These are phyloP conservation scores for Trachymyrmex cornetzi DNA, from an alignment of 1,140 invertebrate genomes.

Conservation along the genomic window DNA sequence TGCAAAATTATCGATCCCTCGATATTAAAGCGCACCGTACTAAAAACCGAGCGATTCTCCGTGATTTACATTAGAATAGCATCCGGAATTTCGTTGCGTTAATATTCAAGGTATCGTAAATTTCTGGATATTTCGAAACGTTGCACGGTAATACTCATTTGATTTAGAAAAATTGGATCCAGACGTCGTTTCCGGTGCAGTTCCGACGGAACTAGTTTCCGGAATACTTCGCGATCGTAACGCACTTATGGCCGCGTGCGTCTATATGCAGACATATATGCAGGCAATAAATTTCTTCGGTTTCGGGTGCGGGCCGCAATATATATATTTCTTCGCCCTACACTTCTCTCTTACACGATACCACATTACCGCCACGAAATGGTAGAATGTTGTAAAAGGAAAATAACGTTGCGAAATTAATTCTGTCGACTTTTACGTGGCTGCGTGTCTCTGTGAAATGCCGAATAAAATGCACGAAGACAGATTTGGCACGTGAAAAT, in stretches of 20 bases:
- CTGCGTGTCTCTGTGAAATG: background rate
- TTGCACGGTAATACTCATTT: conserved; percentile 29
- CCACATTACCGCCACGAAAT: conserved; percentile 12
- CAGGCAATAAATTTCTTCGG: conserved; percentile 41
- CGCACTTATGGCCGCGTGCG: conserved; percentile 41
- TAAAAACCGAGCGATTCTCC: background rate
- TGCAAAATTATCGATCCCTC: background rate
- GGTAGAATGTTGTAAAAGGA: background rate
- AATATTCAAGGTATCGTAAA: conserved; percentile 43
- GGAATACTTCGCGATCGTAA: conserved; percentile 56
- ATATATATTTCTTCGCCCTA: conserved; percentile 48
- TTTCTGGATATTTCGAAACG: conserved; percentile 26
- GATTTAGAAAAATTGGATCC: conserved; percentile 60
- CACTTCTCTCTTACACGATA: conserved; percentile 23
- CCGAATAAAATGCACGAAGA: background rate
- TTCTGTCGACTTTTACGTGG: background rate
- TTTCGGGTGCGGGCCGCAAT: conserved; percentile 22
- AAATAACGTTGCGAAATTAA: background rate
- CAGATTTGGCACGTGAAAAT: background rate
- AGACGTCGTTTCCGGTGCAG: conserved; percentile 44
- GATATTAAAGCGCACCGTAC: background rate
- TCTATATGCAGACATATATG: conserved; percentile 41
- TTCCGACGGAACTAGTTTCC: conserved; percentile 2
- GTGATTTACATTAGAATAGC: conserved; percentile 8
- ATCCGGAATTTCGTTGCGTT: background rate